Percentiles rank a stretch among this genome's conserved stretches.
Evolutionary conservation across 2,797 vertebrate species (phyloP).

Genomic region (Crax fasciolata): DNA sequence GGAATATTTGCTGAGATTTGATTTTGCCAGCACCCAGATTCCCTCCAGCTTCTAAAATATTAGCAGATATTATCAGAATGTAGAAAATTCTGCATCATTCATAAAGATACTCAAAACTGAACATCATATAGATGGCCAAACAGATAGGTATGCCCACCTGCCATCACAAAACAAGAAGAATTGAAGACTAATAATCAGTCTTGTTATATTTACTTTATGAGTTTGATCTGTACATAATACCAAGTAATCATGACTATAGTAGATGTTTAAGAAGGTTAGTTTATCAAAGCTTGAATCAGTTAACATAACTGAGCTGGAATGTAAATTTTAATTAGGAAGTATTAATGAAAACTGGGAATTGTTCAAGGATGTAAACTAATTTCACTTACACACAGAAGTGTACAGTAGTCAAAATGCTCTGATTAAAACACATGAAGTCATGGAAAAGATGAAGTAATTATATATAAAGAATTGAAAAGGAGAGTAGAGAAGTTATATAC

Average conservation of each 20-base stretch:
- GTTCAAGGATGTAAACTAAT: slow-evolving; percentile 31
- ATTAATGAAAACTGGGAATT: slow-evolving; percentile 39
- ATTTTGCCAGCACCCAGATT: not conserved
- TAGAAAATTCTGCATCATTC: not conserved
- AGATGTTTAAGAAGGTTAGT: not conserved
- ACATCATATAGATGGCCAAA: not conserved
- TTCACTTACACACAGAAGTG: not conserved
- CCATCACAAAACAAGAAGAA: not conserved
- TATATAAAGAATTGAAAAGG: not conserved
- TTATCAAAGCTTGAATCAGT: not conserved
- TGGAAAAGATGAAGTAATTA: not conserved
- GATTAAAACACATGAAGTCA: not conserved
- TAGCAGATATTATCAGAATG: not conserved
- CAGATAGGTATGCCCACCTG: not conserved
- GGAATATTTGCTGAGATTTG: not conserved
- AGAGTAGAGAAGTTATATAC: not conserved
- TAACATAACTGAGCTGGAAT: not conserved
- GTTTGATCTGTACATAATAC: not conserved
- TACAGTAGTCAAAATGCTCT: not conserved
- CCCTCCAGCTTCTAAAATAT: not conserved
- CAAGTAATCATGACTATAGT: not conserved
- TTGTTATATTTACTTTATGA: not conserved
- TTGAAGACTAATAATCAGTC: not conserved
- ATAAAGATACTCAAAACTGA: not conserved
- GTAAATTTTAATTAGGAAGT: slow-evolving; percentile 43